These are phyloP conservation scores for Lucilia cuprina DNA, from an alignment of 1,140 invertebrate species.

Conservation along the genomic window DNA sequence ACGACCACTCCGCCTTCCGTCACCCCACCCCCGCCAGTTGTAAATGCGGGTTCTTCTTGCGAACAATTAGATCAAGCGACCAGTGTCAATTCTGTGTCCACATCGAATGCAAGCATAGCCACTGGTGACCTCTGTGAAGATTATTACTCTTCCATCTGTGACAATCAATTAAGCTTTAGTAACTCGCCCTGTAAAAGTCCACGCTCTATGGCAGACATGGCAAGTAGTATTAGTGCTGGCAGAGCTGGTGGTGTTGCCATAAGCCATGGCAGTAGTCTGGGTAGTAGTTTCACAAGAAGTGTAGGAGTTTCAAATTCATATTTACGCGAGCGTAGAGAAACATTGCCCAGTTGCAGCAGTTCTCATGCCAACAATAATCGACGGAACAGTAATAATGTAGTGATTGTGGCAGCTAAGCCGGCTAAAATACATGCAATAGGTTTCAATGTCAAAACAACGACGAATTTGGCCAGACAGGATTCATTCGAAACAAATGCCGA, in stretches of 20 bases:
- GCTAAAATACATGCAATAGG: constrained; percentile 43
- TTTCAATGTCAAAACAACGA: constrained; percentile 39
- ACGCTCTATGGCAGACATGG: constrained; percentile 39
- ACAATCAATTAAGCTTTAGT: constrained; percentile 47
- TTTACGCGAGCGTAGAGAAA: constrained; percentile 15
- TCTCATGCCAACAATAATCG: constrained; percentile 2
- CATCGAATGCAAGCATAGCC: constrained; percentile 40
- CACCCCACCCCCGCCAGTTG: constrained; percentile 26
- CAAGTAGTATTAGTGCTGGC: constrained; percentile 19
- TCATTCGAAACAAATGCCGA: neutral
- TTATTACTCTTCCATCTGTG: constrained; percentile 48
- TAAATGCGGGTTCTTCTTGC: neutral
- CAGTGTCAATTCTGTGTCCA: constrained; percentile 23
- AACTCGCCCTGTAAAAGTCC: constrained; percentile 47
- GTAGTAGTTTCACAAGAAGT: constrained; percentile 28
- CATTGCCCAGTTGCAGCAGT: constrained; percentile 17
- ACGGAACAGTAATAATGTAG: constrained; percentile 27
- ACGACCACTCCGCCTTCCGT: constrained; percentile 23
- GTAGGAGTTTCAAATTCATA: constrained; percentile 22
- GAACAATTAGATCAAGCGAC: neutral
- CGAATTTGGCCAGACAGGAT: neutral
- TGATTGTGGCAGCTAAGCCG: constrained; percentile 45
- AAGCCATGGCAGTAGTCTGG: neutral
- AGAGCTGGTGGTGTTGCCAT: neutral
- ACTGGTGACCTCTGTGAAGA: constrained; percentile 41